phyloP scores from a whole-genome alignment of 2,797 vertebrate species.

The Tangara arthus region DNA sequence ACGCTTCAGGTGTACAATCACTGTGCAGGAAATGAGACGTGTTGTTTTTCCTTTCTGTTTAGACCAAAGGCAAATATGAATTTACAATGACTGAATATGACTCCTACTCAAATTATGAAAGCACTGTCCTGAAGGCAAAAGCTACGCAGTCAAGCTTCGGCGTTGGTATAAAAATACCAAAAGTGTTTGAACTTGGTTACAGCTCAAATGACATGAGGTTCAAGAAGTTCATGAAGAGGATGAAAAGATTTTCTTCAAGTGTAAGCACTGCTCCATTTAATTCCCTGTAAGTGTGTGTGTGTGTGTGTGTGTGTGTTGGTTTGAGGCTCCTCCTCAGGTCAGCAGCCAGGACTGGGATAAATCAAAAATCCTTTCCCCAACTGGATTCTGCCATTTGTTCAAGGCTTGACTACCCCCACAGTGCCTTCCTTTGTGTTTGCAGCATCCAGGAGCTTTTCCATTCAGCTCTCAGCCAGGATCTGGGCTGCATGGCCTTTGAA shows the following conservation, averaged over 20 bases:
- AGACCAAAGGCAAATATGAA: constrained; percentile 88
- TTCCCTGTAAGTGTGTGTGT: neutral
- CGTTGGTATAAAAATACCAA: constrained; percentile 69
- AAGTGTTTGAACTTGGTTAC: constrained; percentile 73
- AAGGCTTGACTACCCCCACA: neutral
- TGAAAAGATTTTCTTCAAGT: constrained; percentile 77
- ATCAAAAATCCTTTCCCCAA: neutral
- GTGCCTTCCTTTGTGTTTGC: neutral
- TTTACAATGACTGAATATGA: constrained; percentile 80
- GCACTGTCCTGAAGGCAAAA: constrained; percentile 35
- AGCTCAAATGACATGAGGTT: constrained; percentile 64
- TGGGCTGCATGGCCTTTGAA: neutral
- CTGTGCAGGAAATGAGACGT: constrained; percentile 18
- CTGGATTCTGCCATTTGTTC: neutral
- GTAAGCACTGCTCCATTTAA: constrained; percentile 73
- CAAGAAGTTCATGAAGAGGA: constrained; percentile 77
- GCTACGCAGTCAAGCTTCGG: constrained; percentile 49
- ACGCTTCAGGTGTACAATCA: constrained; percentile 24
- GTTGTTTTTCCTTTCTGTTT: constrained; percentile 63
- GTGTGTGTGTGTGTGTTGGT: neutral
- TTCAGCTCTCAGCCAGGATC: neutral
- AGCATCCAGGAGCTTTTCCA: neutral
- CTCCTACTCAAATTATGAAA: constrained; percentile 81
- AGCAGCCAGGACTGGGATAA: neutral
- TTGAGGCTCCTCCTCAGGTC: neutral